Evolutionary conservation across 2,113 vertebrate species (phyloP).

Genomic region (Nerophis ophidion): DNA sequence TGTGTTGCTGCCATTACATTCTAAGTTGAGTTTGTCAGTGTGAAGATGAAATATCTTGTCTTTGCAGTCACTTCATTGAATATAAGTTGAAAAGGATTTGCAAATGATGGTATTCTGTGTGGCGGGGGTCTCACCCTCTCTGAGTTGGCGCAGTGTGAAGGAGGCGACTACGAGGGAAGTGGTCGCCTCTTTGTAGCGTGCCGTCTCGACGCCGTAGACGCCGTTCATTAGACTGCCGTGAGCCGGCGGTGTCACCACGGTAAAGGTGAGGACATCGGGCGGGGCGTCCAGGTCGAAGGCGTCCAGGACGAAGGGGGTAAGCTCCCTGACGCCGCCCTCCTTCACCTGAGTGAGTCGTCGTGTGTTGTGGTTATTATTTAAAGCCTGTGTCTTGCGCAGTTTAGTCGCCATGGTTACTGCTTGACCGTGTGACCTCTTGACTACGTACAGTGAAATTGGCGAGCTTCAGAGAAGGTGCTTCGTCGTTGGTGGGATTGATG

Average conservation of each 20-base stretch:
- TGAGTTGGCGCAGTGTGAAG: slow-evolving; percentile 65
- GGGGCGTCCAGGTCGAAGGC: slow-evolving; percentile 57
- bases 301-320: slow-evolving; percentile 45
- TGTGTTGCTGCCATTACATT: too few relatives aligned
- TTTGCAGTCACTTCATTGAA: too few relatives aligned
- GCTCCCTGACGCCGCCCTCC: slow-evolving; percentile 54
- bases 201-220: slow-evolving; percentile 35
- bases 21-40: too few relatives aligned
- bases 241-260: slow-evolving; percentile 37
- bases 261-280: slow-evolving; percentile 47
- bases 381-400: neutral
- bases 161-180: slow-evolving; percentile 30
- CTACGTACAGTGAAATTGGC: slow-evolving; percentile 61
- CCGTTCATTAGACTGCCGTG: slow-evolving; percentile 55
- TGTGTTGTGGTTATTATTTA: neutral
- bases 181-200: slow-evolving; percentile 37
- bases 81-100: neutral
- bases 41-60: too few relatives aligned
- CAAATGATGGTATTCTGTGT: too few relatives aligned
- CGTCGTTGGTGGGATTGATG: slow-evolving; percentile 69
- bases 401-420: neutral
- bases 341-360: slow-evolving; percentile 32
- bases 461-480: slow-evolving; percentile 61
- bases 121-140: slow-evolving; percentile 37
- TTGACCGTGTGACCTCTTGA: too few relatives aligned